Evolutionary conservation across 2,113 vertebrate genomes (phyloP), one percentile per base, ranked within the genome.

Genomic region (Bombycilla garrulus): DNA sequence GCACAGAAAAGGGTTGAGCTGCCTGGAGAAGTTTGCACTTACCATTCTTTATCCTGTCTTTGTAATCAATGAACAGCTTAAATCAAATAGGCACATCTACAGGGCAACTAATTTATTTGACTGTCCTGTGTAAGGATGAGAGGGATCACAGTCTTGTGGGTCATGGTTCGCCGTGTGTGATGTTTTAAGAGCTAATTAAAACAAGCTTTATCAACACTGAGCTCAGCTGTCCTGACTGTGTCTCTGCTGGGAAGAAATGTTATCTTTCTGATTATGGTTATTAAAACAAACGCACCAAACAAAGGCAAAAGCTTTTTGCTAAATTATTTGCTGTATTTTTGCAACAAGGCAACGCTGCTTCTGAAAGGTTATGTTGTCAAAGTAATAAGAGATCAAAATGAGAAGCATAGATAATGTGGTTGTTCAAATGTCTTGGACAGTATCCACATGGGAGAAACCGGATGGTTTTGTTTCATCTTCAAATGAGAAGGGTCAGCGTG

Each of bases 391-490:
- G 50, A 58, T 81, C 42, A 91, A 51, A 91, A 78, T 81, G 77
- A 71, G 47, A 86, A 76, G 91, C 54, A 13, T 92, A 90, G 96
- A 73, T 96, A 95, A 89, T 31, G 31, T 42, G n/a, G 15, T 73
- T 95, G n/a, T 97, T 93, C 92, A 92, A 94, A 97, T 98, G 28
- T 97, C 31, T 97, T 96, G 79, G 91, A 58, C 97, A 99, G 99
- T 99, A 93, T 99, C 99, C 82, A 99, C 97, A 9, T 99, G 99
- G 99, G 99, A 99, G 93, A 99, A 98, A 90, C 99, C 99, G 3
- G 98, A 96, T 66, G 98, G 97, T 48, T 98, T 98, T 95, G 84
- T 97, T 83, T 96, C 97, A 86, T 92, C 92, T 87, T 95, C 96
- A 79, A 94, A 88, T 50, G 80, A 96, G 62, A 93, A 88, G 48